A percentile compares a stretch with the other conserved stretches of the same genome.
Evolutionary conservation across 2,113 vertebrate species (phyloP).

Genomic region (Lepisosteus osseus): DNA sequence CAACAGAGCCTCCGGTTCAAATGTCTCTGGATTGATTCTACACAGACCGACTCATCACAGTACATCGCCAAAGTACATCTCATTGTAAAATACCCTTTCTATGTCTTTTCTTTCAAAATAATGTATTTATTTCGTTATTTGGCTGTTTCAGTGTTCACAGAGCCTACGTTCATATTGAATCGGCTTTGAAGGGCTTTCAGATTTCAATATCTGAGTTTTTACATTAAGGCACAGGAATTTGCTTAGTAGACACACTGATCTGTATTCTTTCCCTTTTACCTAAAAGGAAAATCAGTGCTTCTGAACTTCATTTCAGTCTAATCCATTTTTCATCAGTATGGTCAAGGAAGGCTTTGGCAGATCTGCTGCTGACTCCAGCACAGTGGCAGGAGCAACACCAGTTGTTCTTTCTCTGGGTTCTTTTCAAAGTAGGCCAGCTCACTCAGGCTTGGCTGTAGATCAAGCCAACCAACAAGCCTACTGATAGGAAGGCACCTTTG

Average conservation of each 20-base stretch:
- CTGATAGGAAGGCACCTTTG: neutral
- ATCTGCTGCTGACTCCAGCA: neutral
- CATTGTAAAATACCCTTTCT: neutral
- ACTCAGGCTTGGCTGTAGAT: neutral
- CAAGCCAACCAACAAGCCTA: neutral
- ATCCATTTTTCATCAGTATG: slow-evolving; percentile 8
- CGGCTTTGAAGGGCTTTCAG: too few relatives aligned
- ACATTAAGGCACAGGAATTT: too few relatives aligned
- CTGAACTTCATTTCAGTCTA: slow-evolving; percentile 33
- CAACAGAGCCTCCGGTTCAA: neutral
- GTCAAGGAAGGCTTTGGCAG: neutral
- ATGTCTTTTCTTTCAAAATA: neutral
- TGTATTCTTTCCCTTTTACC: too few relatives aligned
- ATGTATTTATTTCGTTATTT: too few relatives aligned
- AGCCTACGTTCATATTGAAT: too few relatives aligned
- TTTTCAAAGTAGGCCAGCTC: neutral
- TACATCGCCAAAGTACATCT: neutral
- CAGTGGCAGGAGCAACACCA: neutral
- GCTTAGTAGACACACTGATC: too few relatives aligned
- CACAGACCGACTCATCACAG: neutral
- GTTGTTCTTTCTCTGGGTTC: neutral
- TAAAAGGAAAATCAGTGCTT: too few relatives aligned
- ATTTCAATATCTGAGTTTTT: too few relatives aligned
- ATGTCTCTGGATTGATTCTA: neutral
- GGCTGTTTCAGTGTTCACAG: too few relatives aligned